Evolutionary conservation across 2,888 invertebrate species (phyloP), one percentile per base, ranked within the genome.

Genomic region (Megalurothrips usitatus): DNA sequence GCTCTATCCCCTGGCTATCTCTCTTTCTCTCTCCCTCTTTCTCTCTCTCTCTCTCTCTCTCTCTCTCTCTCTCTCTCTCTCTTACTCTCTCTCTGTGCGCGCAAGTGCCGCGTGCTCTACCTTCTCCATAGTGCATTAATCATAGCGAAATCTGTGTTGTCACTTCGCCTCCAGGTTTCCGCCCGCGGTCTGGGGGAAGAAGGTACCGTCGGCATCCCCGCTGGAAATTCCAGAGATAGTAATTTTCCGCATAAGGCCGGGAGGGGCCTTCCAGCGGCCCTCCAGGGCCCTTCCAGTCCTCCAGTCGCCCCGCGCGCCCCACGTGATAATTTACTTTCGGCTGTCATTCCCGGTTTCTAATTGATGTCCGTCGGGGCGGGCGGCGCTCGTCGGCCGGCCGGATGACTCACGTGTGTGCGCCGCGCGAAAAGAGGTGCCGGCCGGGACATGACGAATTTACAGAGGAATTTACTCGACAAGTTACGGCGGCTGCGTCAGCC

Each of bases 291-390:
- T n/a, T n/a, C n/a, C n/a, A n/a, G n/a, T n/a, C n/a, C n/a, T n/a
- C n/a, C n/a, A n/a, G n/a, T n/a, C n/a, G n/a, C n/a, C n/a, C n/a
- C n/a, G n/a, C n/a, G n/a, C n/a, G 52, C 12, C 52, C 14, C 58
- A 19, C 12, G 26, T 75, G 26, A 75, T 75, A 26, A 75, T 75
- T 23, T 75, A 75, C 68, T 75, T 75, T 75, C 68, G 68, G 68
- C 68, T 23, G 68, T 75, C 68, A 26, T 26, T n/a, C 58, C 19
- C 12, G 68, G 68, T 3, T 68, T 23, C 23, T n/a, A 68, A 68
- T 68, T 26, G 68, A 75, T 75, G 68, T 26, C 26, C 68, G 19
- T 58, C 14, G 19, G 17, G 58, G 17, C 58, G 52, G 52, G 52
- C 52, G 52, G 52, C 52, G 17, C 34, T 43, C 34, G 6, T n/a